phyloP scores from a whole-genome alignment of 2,888 invertebrate species.

The Sarcophaga carnaria region DNA sequence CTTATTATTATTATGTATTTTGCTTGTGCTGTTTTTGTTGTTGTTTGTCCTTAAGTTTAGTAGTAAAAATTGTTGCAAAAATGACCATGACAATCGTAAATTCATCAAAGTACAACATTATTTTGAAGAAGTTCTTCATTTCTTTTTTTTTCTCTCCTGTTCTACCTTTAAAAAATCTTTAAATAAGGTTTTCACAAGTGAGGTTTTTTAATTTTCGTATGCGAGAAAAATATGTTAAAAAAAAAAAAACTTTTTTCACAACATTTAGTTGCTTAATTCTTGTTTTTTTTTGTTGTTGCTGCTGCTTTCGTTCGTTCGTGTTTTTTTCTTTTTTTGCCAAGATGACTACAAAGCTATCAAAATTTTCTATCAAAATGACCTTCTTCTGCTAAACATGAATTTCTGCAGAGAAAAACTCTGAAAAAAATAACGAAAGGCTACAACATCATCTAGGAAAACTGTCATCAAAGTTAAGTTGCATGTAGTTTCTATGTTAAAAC shows the following conservation, averaged over 20 bases:
- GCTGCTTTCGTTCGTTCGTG: neutral
- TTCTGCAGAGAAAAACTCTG: neutral
- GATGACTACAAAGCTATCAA: constrained; percentile 43
- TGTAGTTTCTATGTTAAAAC: constrained; percentile 51
- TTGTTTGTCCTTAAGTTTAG: neutral
- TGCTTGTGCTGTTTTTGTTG: neutral
- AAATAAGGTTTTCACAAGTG: constrained; percentile 6
- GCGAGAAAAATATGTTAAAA: constrained; percentile 15
- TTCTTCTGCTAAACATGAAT: constrained; percentile 45
- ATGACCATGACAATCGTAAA: constrained; percentile 62
- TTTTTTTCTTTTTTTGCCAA: neutral
- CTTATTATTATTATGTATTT: neutral
- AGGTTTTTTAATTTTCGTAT: constrained; percentile 35
- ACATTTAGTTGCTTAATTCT: neutral
- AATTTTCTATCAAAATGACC: constrained; percentile 63
- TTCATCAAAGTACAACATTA: constrained; percentile 64
- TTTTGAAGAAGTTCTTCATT: constrained; percentile 36
- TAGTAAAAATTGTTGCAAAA: constrained; percentile 49
- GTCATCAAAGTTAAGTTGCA: constrained; percentile 57
- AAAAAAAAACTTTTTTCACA: constrained; percentile 6
- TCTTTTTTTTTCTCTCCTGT: neutral
- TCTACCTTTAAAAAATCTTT: neutral
- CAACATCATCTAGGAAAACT: constrained; percentile 55
- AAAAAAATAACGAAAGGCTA: neutral
- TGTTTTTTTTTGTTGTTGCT: constrained; percentile 9